Conservation (phyloP, 1,140 invertebrate species). For the Zaprionus ghesquierei region DNA sequence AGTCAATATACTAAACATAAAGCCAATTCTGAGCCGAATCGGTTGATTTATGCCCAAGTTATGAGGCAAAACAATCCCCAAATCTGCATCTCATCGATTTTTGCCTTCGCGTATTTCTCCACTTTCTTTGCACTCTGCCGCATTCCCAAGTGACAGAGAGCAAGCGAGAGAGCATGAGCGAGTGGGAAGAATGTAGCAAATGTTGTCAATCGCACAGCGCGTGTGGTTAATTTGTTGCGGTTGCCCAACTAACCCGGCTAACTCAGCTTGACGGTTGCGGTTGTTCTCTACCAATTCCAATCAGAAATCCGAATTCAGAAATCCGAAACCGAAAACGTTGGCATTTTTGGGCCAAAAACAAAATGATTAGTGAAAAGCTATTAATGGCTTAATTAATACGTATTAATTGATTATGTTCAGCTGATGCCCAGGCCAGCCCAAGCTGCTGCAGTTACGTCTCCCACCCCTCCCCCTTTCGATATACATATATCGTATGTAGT, state of each 20-base stretch:
- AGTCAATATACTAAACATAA: too few relatives aligned
- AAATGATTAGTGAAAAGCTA: conserved; percentile 77
- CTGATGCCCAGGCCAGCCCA: background rate
- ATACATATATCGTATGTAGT: background rate
- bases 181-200: conserved; percentile 5
- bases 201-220: conserved; percentile 61
- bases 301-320: background rate
- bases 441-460: background rate
- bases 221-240: conserved; percentile 66
- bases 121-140: conserved; percentile 29
- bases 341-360: conserved; percentile 65
- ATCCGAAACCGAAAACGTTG: conserved; percentile 3
- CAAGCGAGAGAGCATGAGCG: background rate
- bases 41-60: too few relatives aligned
- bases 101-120: background rate
- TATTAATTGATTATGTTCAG: conserved; percentile 65
- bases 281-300: conserved; percentile 6
- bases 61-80: too few relatives aligned
- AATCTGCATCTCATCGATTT: conserved; percentile 7
- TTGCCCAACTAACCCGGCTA: background rate
- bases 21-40: too few relatives aligned
- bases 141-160: background rate
- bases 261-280: conserved; percentile 16
- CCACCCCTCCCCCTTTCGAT: background rate
- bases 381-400: conserved; percentile 70